Evolutionary conservation across 2,113 vertebrate species (phyloP), one percentile per base, ranked within the genome.

Genomic region (Dasyprocta punctata): DNA sequence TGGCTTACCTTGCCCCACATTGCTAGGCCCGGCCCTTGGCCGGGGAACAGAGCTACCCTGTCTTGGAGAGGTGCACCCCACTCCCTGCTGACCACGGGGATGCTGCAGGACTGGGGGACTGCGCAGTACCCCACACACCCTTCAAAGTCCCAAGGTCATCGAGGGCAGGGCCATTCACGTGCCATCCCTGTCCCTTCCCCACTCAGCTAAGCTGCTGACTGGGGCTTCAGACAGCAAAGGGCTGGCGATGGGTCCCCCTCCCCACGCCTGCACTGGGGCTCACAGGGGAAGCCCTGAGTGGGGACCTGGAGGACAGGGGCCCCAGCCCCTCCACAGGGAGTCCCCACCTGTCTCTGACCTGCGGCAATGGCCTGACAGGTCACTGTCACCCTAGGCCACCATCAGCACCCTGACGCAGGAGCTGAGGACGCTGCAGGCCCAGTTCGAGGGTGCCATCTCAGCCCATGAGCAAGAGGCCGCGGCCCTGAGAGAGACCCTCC

Each of bases 401-500:
- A 11, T 97, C 56, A 65, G 69, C 30, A 36, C 94, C 1, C 33
- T 98, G 75, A 94, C 96, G 0, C 41, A 92, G 36, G 99, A 99
- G 90, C 97, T 99, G 86, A 93, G 96, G 16, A 60, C 97, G 67
- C 97, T 99, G 20, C 98, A 82, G 41, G 85, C 83, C 65, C 98
- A 97, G 73, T 99, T 99, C 77, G 99, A 99, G 91, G 98, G 98
- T 7, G 98, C 99, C 47, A 83, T 98, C 61, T 65, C 93, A 6
- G 97, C 97, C 41, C 98, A 98, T 67, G 98, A 99, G 97, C 95
- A 75, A 33, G 96, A 98, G 5, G 96, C 98, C 58, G 93, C 90
- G 36, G 97, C 97, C 54, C 95, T 99, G 71, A 97, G 90, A 0
- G 92, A 99, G 90, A 98, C 98, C 75, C 95, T 99, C 92, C 98